phyloP scores from a whole-genome alignment of 2,888 invertebrate genomes.

The Bhutanitis thaidina region DNA sequence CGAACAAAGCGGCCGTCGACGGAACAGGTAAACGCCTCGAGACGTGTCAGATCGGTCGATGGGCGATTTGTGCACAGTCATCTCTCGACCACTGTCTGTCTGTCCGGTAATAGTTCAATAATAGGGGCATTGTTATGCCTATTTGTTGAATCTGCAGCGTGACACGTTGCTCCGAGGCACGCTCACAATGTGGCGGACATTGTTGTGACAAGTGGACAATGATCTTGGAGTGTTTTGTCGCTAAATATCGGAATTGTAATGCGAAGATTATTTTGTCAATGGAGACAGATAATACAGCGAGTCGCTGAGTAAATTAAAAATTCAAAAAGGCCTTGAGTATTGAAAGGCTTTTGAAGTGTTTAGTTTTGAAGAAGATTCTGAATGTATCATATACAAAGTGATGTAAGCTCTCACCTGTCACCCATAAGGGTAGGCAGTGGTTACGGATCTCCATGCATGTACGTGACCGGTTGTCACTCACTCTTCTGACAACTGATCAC shows the following conservation, averaged over 20 bases:
- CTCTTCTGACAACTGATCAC: too few species aligned
- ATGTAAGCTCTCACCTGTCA: too few species aligned
- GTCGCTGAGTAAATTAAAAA: background rate
- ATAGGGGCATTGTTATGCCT: background rate
- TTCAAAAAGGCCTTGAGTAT: too few species aligned
- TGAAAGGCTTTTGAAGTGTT: too few species aligned
- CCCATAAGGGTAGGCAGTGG: too few species aligned
- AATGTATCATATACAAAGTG: too few species aligned
- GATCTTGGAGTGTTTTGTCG: background rate
- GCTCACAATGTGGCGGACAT: background rate
- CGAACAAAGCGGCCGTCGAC: slow-evolving; percentile 7
- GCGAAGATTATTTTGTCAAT: background rate
- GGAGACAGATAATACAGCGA: background rate
- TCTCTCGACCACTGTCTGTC: slow-evolving; percentile 1
- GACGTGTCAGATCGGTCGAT: background rate
- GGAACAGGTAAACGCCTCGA: slow-evolving; percentile 9
- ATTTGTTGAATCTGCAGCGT: background rate
- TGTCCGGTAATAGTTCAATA: background rate
- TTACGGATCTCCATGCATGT: too few species aligned
- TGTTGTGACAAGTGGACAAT: slow-evolving; percentile 17
- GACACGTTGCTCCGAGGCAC: background rate
- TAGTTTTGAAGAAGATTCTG: too few species aligned
- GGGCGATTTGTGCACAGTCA: slow-evolving; percentile 10
- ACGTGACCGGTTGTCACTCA: too few species aligned
- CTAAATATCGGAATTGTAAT: slow-evolving; percentile 5